phyloP scores from a whole-genome alignment of 2,113 vertebrate genomes.

The Dicrurus megarhynchus region DNA sequence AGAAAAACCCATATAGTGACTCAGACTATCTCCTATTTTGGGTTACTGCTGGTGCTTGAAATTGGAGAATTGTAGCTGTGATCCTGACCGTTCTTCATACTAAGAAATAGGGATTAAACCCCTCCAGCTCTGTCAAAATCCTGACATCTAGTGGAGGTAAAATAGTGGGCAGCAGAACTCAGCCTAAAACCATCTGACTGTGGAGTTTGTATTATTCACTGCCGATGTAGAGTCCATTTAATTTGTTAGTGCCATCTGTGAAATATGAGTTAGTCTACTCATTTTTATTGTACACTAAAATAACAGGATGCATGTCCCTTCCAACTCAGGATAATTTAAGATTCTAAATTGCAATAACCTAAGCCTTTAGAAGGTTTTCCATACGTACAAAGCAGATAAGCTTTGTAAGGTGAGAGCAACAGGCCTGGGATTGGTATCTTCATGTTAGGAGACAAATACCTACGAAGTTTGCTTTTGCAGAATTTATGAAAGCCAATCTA shows the following conservation, averaged over 20 bases:
- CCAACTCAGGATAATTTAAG: background rate
- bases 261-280: background rate
- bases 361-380: background rate
- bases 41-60: background rate
- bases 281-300: background rate
- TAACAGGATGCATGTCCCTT: background rate
- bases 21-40: background rate
- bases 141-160: constrained; percentile 66
- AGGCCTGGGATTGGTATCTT: background rate
- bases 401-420: background rate
- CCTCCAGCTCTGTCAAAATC: background rate
- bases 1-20: background rate
- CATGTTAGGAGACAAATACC: background rate
- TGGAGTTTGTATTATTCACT: background rate
- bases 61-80: background rate
- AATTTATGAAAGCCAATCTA: background rate
- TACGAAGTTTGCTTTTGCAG: background rate
- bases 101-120: background rate
- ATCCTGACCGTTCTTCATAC: background rate
- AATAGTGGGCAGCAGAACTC: background rate
- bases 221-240: background rate
- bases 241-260: background rate
- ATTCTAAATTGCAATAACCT: background rate
- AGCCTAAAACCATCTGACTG: background rate
- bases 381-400: background rate